Evolutionary conservation across 2,888 invertebrate species (phyloP).

Genomic region (Clivina fossor): DNA sequence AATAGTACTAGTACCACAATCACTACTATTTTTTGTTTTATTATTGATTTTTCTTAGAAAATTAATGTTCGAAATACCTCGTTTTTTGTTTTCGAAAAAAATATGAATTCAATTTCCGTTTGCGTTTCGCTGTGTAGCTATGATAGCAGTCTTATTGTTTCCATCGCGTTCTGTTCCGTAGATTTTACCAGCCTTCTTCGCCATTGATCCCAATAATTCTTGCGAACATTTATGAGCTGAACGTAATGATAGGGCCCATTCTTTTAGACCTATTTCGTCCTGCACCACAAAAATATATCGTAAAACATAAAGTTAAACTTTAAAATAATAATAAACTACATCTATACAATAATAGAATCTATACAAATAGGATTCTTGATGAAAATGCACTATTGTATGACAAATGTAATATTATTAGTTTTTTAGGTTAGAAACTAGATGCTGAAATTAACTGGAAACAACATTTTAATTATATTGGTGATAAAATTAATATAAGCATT

Average conservation of each 20-base stretch:
- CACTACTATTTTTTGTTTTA: constrained; percentile 24
- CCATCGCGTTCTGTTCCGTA: constrained; percentile 80
- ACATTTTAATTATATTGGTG: too few species aligned
- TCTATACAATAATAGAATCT: too few species aligned
- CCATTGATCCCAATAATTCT: constrained; percentile 96
- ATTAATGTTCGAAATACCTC: constrained; percentile 11
- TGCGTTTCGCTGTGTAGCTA: constrained; percentile 57
- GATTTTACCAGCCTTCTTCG: constrained; percentile 97
- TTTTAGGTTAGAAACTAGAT: too few species aligned
- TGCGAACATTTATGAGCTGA: constrained; percentile 95
- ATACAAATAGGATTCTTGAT: too few species aligned
- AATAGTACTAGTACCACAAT: constrained; percentile 17
- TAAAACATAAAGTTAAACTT: too few species aligned
- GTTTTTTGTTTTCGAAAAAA: neutral
- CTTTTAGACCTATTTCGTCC: constrained; percentile 98
- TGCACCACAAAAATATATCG: constrained; percentile 47
- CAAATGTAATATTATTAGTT: too few species aligned
- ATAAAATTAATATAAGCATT: too few species aligned
- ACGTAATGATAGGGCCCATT: constrained; percentile 95
- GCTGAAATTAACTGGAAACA: too few species aligned
- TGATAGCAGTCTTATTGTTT: constrained; percentile 54
- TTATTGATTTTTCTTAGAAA: too few species aligned
- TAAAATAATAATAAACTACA: too few species aligned
- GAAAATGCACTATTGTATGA: too few species aligned
- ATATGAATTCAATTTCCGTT: constrained; percentile 56